phyloP scores from a whole-genome alignment of 2,888 invertebrate species.

The Xanthorhoe designata region DNA sequence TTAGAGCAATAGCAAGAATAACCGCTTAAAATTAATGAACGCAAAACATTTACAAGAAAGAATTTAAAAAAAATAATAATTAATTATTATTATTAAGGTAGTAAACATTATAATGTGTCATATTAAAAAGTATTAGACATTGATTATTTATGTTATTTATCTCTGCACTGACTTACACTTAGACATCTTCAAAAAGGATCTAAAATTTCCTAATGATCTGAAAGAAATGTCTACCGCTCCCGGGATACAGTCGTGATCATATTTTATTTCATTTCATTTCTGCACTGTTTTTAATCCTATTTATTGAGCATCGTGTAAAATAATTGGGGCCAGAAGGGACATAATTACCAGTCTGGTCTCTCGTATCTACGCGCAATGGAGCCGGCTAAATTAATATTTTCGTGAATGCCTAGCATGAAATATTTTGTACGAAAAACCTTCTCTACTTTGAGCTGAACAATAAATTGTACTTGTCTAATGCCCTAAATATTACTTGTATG shows the following conservation, averaged over 20 bases:
- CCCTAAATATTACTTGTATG: background rate
- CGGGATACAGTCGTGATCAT: too few relatives aligned
- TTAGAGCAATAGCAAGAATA: too few relatives aligned
- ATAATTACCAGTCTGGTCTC: slow-evolving; percentile 7
- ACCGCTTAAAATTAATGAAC: too few relatives aligned
- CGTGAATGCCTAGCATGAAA: slow-evolving; percentile 2
- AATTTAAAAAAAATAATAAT: too few relatives aligned
- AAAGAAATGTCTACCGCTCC: too few relatives aligned
- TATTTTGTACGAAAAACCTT: background rate
- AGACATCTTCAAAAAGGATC: too few relatives aligned
- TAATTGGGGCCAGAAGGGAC: slow-evolving; percentile 19
- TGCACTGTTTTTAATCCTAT: slow-evolving; percentile 8
- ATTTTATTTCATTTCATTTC: background rate
- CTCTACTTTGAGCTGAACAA: background rate
- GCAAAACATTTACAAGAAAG: too few relatives aligned
- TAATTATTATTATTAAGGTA: too few relatives aligned
- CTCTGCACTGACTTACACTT: background rate
- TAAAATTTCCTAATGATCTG: too few relatives aligned
- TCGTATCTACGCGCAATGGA: slow-evolving; percentile 5
- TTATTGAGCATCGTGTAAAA: slow-evolving; percentile 13
- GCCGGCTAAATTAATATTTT: slow-evolving; percentile 8
- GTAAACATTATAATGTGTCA: too few relatives aligned
- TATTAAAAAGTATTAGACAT: background rate
- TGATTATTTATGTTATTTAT: background rate
- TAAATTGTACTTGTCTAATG: background rate